Conservation (phyloP, 2,888 invertebrate genomes). For the Globia sparganii region DNA sequence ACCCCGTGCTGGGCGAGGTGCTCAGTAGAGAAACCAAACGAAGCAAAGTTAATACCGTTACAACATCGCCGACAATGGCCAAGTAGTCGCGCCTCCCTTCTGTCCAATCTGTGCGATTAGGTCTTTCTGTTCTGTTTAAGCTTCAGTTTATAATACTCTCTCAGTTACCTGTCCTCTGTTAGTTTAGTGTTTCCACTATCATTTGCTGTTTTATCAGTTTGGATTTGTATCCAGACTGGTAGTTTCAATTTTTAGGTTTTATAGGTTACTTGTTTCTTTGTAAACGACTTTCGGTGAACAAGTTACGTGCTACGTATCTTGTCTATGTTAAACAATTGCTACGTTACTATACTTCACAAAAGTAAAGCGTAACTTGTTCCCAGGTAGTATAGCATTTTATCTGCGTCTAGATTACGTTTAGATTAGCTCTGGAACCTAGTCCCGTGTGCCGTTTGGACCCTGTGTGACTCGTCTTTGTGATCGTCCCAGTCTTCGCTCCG, state of each 20-base stretch:
- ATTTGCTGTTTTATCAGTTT: slow-evolving; percentile 75
- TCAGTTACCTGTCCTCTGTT: slow-evolving; percentile 83
- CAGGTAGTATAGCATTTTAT: slow-evolving; percentile 75
- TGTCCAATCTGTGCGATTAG: slow-evolving; percentile 89
- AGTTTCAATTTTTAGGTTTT: slow-evolving; percentile 68
- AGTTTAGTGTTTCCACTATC: slow-evolving; percentile 81
- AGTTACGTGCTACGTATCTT: slow-evolving; percentile 67
- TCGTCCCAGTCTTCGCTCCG: slow-evolving; percentile 67
- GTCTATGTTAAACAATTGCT: slow-evolving; percentile 9
- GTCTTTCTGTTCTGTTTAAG: slow-evolving; percentile 88
- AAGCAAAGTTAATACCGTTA: slow-evolving; percentile 91
- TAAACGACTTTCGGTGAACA: slow-evolving; percentile 71
- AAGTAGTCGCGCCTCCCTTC: slow-evolving; percentile 90
- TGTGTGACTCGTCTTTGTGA: slow-evolving; percentile 72
- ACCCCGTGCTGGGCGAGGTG: slow-evolving; percentile 96
- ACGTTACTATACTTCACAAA: background rate
- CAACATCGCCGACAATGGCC: slow-evolving; percentile 88
- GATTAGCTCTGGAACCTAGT: slow-evolving; percentile 76
- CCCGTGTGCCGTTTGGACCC: slow-evolving; percentile 76
- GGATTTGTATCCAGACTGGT: slow-evolving; percentile 71
- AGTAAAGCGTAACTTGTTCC: slow-evolving; percentile 77
- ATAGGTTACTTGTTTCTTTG: slow-evolving; percentile 65
- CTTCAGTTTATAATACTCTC: slow-evolving; percentile 80
- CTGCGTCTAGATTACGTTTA: slow-evolving; percentile 76
- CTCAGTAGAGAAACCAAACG: slow-evolving; percentile 92